These are phyloP conservation scores for Gavialis gangeticus DNA, from an alignment of 2,113 vertebrate species.

Conservation along the genomic window DNA sequence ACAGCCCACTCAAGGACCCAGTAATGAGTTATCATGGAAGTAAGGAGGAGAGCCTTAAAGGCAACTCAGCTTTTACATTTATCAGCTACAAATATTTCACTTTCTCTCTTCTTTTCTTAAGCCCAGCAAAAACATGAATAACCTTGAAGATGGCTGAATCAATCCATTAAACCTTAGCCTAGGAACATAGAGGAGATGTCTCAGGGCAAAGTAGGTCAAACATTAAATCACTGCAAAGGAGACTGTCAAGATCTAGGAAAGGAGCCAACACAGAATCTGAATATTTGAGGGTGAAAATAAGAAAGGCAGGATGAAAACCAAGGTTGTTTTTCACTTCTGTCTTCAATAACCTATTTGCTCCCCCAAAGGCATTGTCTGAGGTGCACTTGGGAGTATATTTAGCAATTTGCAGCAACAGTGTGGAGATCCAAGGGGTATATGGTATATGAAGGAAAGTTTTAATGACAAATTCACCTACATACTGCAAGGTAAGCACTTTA, in stretches of 20 bases:
- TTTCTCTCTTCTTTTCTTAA: background rate
- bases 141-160: background rate
- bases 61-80: background rate
- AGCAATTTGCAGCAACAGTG: background rate
- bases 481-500: background rate
- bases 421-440: background rate
- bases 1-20: background rate
- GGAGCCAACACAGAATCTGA: background rate
- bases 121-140: background rate
- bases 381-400: background rate
- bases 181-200: background rate
- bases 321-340: background rate
- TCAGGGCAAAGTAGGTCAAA: background rate
- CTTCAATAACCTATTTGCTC: background rate
- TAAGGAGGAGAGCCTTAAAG: background rate
- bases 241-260: background rate
- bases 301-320: background rate
- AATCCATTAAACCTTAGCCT: background rate
- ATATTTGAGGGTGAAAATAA: background rate
- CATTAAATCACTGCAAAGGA: conserved; percentile 3
- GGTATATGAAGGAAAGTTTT: background rate
- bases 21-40: background rate
- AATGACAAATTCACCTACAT: background rate
- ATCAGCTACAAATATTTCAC: background rate
- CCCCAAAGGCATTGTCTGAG: background rate